phyloP scores from a whole-genome alignment of 2,797 vertebrate genomes.

The Gobionotothen gibberifrons region DNA sequence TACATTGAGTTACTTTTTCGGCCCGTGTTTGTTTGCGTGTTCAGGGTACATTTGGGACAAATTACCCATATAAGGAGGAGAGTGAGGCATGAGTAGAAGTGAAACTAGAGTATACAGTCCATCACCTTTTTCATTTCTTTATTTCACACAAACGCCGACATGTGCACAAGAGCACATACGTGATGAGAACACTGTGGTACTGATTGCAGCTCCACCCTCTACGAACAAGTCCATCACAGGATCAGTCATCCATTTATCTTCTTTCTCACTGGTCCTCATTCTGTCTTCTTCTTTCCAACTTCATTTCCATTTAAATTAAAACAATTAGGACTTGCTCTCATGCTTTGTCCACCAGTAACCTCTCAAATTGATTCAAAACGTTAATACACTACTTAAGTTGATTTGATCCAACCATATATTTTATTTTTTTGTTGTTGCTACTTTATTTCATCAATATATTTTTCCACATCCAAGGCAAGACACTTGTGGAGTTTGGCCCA shows the following conservation, averaged over 20 bases:
- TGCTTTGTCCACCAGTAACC: background rate
- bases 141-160: slow-evolving; percentile 18
- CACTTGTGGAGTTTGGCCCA: slow-evolving; percentile 1
- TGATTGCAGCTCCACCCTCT: slow-evolving; percentile 9
- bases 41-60: slow-evolving; percentile 28
- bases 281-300: background rate
- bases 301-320: slow-evolving; percentile 6
- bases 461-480: slow-evolving; percentile 8
- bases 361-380: background rate
- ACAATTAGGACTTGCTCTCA: background rate
- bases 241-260: background rate
- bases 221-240: slow-evolving; percentile 6
- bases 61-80: slow-evolving; percentile 10
- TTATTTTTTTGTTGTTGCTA: background rate
- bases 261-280: slow-evolving; percentile 11
- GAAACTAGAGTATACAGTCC: slow-evolving; percentile 26
- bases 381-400: background rate
- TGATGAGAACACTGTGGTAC: slow-evolving; percentile 30
- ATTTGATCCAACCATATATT: background rate
- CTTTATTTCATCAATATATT: background rate
- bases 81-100: slow-evolving; percentile 22
- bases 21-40: background rate
- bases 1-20: too few relatives aligned
- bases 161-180: background rate
- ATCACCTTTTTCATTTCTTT: slow-evolving; percentile 36